Percentiles rank a stretch among this genome's conserved stretches.
Conservation (phyloP, 2,113 vertebrate genomes). For the Elachura formosa region DNA sequence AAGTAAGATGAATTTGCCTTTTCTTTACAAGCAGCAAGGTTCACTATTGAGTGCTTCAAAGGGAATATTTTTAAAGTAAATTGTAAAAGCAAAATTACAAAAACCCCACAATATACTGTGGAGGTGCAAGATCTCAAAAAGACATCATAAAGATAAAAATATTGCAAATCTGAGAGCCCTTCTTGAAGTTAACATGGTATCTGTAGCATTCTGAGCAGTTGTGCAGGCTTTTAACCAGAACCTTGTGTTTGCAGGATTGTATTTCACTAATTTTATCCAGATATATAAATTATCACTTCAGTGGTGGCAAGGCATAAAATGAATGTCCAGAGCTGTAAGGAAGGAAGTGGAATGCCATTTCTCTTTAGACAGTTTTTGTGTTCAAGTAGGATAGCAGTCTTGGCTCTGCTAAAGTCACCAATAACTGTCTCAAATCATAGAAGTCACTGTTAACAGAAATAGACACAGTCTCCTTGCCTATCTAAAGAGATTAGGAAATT, state of each 20-base stretch:
- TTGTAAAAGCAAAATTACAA: background rate
- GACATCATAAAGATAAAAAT: background rate
- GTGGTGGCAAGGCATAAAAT: background rate
- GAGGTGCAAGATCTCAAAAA: background rate
- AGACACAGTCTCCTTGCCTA: background rate
- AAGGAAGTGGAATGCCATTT: background rate
- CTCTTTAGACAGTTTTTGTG: background rate
- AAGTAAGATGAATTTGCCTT: background rate
- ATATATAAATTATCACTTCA: background rate
- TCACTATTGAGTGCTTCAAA: background rate
- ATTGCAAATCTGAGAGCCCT: background rate
- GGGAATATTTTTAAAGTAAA: background rate
- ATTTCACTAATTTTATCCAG: slow-evolving; percentile 10
- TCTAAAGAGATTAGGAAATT: background rate
- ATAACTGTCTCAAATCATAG: background rate
- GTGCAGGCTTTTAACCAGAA: background rate
- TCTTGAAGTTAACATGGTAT: background rate
- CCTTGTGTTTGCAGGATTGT: background rate
- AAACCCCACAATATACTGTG: background rate
- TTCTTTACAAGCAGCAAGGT: background rate
- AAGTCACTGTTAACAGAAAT: background rate
- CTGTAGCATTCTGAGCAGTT: background rate
- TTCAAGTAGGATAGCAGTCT: background rate
- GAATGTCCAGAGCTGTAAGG: background rate
- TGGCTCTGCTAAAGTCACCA: background rate